phyloP scores from a whole-genome alignment of 2,797 vertebrate genomes.

The Pangasius larnaudii region DNA sequence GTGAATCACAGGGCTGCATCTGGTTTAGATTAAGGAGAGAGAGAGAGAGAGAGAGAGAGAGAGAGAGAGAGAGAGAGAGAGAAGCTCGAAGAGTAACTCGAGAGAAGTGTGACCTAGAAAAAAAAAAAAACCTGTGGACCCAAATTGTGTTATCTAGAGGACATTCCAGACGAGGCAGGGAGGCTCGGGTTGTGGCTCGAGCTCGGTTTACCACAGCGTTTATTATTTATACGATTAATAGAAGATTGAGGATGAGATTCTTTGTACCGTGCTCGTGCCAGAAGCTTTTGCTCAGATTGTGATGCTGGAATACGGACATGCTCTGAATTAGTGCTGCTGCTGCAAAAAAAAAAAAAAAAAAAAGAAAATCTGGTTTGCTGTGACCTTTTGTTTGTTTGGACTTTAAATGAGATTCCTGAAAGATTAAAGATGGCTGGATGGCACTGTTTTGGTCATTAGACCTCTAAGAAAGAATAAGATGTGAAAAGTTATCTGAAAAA shows the following conservation, averaged over 20 bases:
- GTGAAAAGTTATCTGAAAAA: not conserved
- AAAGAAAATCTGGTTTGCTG: not conserved
- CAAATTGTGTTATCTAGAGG: slow-evolving; percentile 52
- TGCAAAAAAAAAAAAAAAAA: not conserved
- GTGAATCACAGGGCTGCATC: slow-evolving; percentile 37
- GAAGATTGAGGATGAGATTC: slow-evolving; percentile 25
- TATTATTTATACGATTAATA: slow-evolving; percentile 67
- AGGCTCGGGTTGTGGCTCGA: slow-evolving; percentile 56
- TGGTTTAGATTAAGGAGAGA: slow-evolving; percentile 54
- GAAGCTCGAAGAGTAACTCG: slow-evolving; percentile 30
- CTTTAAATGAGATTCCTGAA: not conserved
- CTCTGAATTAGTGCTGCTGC: not conserved
- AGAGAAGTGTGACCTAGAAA: slow-evolving; percentile 51
- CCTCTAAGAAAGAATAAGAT: not conserved
- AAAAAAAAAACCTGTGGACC: slow-evolving; percentile 30
- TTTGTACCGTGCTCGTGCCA: slow-evolving; percentile 9
- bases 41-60: slow-evolving; percentile 26
- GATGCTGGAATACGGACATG: slow-evolving; percentile 3
- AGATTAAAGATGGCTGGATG: not conserved
- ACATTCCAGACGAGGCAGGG: slow-evolving; percentile 50
- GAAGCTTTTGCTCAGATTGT: not conserved
- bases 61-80: slow-evolving; percentile 31
- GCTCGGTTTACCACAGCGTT: slow-evolving; percentile 62
- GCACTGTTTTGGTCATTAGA: not conserved
- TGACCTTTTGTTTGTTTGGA: not conserved